Percentiles rank a stretch among this genome's conserved stretches.
These are phyloP conservation scores for Piezodorus guildinii DNA, from an alignment of 1,140 invertebrate species.

Conservation along the genomic window DNA sequence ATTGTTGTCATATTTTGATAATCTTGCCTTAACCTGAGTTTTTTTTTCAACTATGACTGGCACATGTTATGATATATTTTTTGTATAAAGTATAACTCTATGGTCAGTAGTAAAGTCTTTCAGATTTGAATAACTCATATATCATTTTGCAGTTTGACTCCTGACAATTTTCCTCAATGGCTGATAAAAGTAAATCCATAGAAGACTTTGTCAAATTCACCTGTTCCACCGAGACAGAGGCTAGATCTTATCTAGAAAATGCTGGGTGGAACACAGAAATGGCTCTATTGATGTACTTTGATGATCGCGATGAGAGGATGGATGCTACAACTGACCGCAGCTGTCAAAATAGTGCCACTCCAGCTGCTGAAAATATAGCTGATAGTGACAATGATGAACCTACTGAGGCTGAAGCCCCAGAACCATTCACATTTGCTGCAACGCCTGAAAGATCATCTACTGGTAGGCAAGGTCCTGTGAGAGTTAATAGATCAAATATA, in stretches of 20 bases:
- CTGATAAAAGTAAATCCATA: neutral
- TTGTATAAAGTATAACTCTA: no score
- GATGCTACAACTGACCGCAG: neutral
- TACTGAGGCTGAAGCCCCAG: neutral
- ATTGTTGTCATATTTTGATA: no score
- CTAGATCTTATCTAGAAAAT: neutral
- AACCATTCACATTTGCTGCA: neutral
- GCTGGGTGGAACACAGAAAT: slow-evolving; percentile 1
- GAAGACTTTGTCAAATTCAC: neutral
- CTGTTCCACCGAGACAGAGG: neutral
- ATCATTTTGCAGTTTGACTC: no score
- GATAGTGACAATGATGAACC: neutral
- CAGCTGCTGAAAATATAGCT: neutral
- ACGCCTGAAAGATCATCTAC: neutral
- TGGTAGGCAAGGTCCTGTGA: neutral
- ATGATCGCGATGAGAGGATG: neutral
- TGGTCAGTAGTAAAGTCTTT: no score
- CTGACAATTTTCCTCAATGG: neutral
- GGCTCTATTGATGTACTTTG: neutral
- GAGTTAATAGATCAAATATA: neutral
- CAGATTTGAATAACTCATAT: no score
- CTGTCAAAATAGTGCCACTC: neutral
- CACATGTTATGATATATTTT: no score
- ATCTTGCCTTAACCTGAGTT: no score
- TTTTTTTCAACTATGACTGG: no score